These are phyloP conservation scores for Cyprinodon tularosa DNA, from an alignment of 2,113 vertebrate genomes.

Conservation along the genomic window DNA sequence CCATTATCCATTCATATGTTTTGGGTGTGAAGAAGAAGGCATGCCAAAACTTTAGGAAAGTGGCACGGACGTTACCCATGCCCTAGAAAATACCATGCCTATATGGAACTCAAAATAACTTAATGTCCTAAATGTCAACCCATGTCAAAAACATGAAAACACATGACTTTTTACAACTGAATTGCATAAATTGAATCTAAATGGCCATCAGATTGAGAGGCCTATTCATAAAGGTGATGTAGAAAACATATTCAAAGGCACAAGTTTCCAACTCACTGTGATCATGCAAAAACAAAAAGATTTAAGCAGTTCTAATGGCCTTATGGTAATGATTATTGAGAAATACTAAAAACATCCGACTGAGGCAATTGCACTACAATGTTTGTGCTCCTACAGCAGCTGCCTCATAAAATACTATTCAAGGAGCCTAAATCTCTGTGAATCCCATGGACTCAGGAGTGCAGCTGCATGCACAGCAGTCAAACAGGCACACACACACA, in stretches of 20 bases:
- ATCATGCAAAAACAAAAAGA: neutral
- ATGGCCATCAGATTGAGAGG: neutral
- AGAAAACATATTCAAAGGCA: neutral
- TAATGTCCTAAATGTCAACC: neutral
- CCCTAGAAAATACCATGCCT: neutral
- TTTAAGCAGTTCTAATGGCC: neutral
- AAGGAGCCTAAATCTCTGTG: slow-evolving; percentile 53
- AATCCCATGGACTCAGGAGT: slow-evolving; percentile 52
- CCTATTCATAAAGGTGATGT: neutral
- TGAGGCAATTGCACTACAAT: neutral
- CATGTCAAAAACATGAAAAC: neutral
- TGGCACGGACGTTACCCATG: too few relatives aligned
- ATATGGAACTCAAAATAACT: neutral
- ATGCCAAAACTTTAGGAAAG: too few relatives aligned
- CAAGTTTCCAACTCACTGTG: neutral
- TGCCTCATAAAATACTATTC: slow-evolving; percentile 28
- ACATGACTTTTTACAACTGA: neutral
- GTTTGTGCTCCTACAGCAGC: slow-evolving; percentile 29
- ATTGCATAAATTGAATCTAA: neutral
- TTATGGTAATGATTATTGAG: neutral
- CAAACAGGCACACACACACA: slow-evolving; percentile 70
- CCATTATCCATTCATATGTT: too few relatives aligned
- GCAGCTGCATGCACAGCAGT: slow-evolving; percentile 73
- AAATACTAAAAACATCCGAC: neutral
- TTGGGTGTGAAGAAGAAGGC: too few relatives aligned